Percentiles rank a stretch among this genome's conserved stretches.
Evolutionary conservation across 2,888 invertebrate genomes (phyloP).

Genomic region (Axea sp.): DNA sequence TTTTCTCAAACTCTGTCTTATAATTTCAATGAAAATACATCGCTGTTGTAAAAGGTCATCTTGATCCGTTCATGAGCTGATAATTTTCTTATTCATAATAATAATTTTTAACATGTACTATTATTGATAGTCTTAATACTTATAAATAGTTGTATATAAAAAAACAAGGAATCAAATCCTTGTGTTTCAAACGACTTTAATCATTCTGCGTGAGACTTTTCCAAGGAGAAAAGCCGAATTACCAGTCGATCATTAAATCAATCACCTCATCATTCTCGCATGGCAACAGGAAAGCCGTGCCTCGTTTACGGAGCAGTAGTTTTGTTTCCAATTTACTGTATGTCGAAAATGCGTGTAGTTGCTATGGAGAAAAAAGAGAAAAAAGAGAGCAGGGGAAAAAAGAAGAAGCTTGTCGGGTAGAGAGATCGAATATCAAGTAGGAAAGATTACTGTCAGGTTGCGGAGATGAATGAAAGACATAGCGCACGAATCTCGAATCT

Average conservation of each 20-base stretch:
- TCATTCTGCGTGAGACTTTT: too few relatives aligned
- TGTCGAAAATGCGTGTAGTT: slow-evolving; percentile 29
- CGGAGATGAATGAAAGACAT: slow-evolving; percentile 29
- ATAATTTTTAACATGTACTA: too few relatives aligned
- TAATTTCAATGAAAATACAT: too few relatives aligned
- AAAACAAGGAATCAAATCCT: too few relatives aligned
- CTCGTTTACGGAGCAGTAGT: slow-evolving; percentile 11
- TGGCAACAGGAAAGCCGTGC: slow-evolving; percentile 16
- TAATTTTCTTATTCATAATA: too few relatives aligned
- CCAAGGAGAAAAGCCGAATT: not conserved
- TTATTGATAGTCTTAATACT: too few relatives aligned
- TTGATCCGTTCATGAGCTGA: too few relatives aligned
- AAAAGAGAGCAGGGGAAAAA: not conserved
- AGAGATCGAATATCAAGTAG: slow-evolving; percentile 45
- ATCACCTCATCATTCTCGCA: not conserved
- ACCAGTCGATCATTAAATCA: too few relatives aligned
- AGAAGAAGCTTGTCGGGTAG: slow-evolving; percentile 25
- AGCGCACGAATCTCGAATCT: slow-evolving; percentile 1
- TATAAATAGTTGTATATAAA: too few relatives aligned
- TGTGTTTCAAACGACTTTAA: too few relatives aligned
- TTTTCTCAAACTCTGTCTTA: too few relatives aligned
- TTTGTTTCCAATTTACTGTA: slow-evolving; percentile 39
- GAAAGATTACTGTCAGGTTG: slow-evolving; percentile 49
- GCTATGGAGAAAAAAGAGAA: slow-evolving; percentile 8
- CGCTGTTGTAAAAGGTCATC: too few relatives aligned